Evolutionary conservation across 1,140 invertebrate genomes (phyloP).

Genomic region (Eriocheir sinensis): DNA sequence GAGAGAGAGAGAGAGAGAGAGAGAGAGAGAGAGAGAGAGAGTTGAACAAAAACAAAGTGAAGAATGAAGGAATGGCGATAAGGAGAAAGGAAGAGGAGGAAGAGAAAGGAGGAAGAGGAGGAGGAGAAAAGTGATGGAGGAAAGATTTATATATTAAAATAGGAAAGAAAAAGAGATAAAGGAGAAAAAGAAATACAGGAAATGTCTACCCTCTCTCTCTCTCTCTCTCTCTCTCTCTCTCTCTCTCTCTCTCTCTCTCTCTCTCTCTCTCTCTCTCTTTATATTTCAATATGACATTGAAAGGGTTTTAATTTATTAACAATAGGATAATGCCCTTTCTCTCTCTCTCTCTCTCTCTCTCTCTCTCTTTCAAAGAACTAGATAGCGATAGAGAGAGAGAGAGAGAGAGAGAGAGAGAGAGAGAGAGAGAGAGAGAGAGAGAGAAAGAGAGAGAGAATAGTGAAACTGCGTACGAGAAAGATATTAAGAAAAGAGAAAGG

Average conservation of each 20-base stretch:
- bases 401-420: not conserved
- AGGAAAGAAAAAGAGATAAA: constrained; percentile 51
- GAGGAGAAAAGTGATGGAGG: constrained; percentile 41
- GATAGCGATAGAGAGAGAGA: not conserved
- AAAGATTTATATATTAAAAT: too few relatives aligned
- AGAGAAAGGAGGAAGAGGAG: not conserved
- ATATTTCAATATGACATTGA: constrained; percentile 20
- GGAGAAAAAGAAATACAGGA: not conserved
- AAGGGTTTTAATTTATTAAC: not conserved
- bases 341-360: too few relatives aligned
- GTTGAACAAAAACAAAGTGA: not conserved
- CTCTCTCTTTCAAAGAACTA: not conserved
- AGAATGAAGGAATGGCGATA: not conserved
- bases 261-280: not conserved
- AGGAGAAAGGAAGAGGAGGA: not conserved
- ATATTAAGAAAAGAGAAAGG: not conserved
- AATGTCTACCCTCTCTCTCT: not conserved
- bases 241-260: constrained; percentile 47
- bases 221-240: constrained; percentile 41
- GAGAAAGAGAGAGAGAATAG: constrained; percentile 38
- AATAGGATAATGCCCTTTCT: not conserved
- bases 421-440: not conserved
- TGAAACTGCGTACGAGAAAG: not conserved
- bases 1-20: constrained; percentile 66
- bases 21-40: constrained; percentile 61